These are phyloP conservation scores for Lutjanus argentimaculatus DNA, from an alignment of 2,797 vertebrate species.

Conservation along the genomic window DNA sequence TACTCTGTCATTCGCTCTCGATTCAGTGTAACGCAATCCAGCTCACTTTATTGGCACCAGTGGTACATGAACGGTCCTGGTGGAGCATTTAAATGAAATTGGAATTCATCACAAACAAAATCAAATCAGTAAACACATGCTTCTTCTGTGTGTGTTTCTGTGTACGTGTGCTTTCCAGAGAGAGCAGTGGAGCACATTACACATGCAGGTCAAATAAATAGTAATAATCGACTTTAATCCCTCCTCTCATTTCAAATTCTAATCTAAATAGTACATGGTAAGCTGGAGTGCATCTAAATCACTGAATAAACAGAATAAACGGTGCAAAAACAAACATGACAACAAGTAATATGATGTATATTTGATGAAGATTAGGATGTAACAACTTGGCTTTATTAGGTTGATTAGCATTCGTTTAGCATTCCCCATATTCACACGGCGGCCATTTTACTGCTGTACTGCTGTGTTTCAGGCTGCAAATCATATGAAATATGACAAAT, in stretches of 20 bases:
- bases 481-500: too few species aligned
- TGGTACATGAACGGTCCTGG: conserved; percentile 27
- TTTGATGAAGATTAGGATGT: conserved; percentile 10
- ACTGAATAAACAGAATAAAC: conserved; percentile 26
- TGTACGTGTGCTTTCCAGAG: conserved; percentile 27
- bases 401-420: neutral
- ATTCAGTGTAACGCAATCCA: conserved; percentile 33
- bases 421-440: too few species aligned
- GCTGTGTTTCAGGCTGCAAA: too few species aligned
- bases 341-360: neutral
- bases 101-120: conserved; percentile 56
- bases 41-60: conserved; percentile 40
- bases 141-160: conserved; percentile 26
- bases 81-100: conserved; percentile 56
- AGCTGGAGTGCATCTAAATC: conserved; percentile 33
- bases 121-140: conserved; percentile 30
- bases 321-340: neutral
- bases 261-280: conserved; percentile 24
- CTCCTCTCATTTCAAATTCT: conserved; percentile 29
- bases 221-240: conserved; percentile 45
- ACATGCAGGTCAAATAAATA: conserved; percentile 46
- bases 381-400: neutral
- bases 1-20: conserved; percentile 26
- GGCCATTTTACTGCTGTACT: too few species aligned
- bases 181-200: conserved; percentile 17